phyloP scores from a whole-genome alignment of 2,888 invertebrate genomes.

The Drosophila kanekoi region DNA sequence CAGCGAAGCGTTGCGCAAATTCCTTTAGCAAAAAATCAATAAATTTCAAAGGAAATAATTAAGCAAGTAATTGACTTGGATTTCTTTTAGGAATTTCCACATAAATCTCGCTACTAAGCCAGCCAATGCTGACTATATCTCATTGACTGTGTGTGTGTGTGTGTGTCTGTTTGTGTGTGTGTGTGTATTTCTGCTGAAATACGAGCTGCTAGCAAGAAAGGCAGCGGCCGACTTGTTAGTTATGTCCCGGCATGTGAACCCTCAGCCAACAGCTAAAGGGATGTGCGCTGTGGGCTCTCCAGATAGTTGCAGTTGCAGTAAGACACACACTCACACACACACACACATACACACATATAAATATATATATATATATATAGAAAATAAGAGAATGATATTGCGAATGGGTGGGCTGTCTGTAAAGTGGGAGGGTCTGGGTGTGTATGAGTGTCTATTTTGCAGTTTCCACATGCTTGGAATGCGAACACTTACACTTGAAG shows the following conservation, averaged over 20 bases:
- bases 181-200: conserved; percentile 43
- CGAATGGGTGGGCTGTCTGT: no score
- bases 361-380: no score
- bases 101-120: conserved; percentile 79
- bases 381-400: no score
- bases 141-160: conserved; percentile 6
- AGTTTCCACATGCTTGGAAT: conserved; percentile 77
- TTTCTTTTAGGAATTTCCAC: conserved; percentile 81
- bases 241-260: conserved; percentile 67
- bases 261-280: conserved; percentile 57
- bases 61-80: conserved; percentile 82
- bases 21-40: conserved; percentile 73
- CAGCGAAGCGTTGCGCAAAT: conserved; percentile 62
- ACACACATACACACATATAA: no score
- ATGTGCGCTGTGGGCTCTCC: conserved; percentile 40
- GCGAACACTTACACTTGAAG: conserved; percentile 71
- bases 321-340: neutral
- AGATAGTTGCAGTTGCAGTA: conserved; percentile 65
- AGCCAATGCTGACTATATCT: conserved; percentile 51
- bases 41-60: conserved; percentile 81
- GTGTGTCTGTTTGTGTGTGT: conserved; percentile 10
- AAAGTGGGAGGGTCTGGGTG: no score
- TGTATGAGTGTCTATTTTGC: conserved; percentile 64
- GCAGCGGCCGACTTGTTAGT: conserved; percentile 65
- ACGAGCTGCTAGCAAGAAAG: conserved; percentile 49